Conservation (phyloP, 2,797 vertebrate genomes). For the Danio albolineatus region DNA sequence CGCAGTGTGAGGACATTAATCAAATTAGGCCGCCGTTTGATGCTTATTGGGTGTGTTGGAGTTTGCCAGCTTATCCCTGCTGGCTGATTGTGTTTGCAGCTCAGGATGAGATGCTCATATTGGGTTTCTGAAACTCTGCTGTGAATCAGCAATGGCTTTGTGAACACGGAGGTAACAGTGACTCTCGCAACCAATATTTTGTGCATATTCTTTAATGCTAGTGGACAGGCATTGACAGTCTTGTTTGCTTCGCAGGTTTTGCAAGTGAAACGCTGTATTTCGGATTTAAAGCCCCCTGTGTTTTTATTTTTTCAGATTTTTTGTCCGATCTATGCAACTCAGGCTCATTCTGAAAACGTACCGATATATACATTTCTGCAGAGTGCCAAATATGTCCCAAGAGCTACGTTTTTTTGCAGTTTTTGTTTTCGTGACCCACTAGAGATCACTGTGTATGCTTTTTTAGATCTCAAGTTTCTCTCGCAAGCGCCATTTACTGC, state of each 20-base stretch:
- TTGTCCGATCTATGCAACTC: too few relatives aligned
- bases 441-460: too few relatives aligned
- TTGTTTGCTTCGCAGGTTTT: conserved; percentile 19
- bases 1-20: conserved; percentile 42
- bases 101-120: conserved; percentile 22
- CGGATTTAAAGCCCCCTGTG: neutral
- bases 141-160: conserved; percentile 2
- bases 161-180: conserved; percentile 8
- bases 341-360: too few relatives aligned
- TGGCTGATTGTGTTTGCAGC: conserved; percentile 28
- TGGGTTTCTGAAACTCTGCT: neutral
- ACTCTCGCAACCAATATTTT: neutral
- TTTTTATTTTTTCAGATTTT: neutral
- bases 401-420: too few relatives aligned
- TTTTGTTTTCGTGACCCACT: too few relatives aligned
- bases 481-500: too few relatives aligned
- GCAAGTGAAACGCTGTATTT: neutral
- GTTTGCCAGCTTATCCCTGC: conserved; percentile 28
- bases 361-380: too few relatives aligned
- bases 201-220: neutral
- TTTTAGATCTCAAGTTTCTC: too few relatives aligned
- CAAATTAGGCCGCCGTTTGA: conserved; percentile 34
- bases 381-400: too few relatives aligned
- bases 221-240: neutral
- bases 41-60: conserved; percentile 12